Base-by-base conservation (phyloP, 37 sponge, comb jelly and placozoan genomes). In the Petrosia ficiformis region DNA sequence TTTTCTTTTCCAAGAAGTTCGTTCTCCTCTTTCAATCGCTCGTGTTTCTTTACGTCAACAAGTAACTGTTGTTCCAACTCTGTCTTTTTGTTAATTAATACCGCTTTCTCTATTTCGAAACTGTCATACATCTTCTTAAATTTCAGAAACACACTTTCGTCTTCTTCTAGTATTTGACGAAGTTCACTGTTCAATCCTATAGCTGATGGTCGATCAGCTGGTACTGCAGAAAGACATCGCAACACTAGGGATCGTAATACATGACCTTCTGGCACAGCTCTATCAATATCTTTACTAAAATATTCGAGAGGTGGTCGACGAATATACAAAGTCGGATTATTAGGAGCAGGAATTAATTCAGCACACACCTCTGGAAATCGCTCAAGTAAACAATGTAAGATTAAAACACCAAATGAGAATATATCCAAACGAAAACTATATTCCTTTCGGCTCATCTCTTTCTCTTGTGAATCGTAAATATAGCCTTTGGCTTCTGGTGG, bases 401-500 rank as follows among this genome's bases (percentile, higher is more conserved):
- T 61, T 6, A 61, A 29, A 5, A 61, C 63, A 26, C 63, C 63
- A n/a, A 61, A 61, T 29, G 63, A 61, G 63, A 61, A 61, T 24
- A 11, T 5, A n/a, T 61, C 63, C 5, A 61, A 26, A 11, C 5
- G 6, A 61, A n/a, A n/a, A 6, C 28, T n/a, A n/a, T 61, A 61
- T 48, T 48, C 54, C 54, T 19, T 19, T 48, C 14, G 54, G 8
- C 14, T 8, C 8, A 48, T 8, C 14, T 48, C 54, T 48, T 8
- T 8, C 14, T 19, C 14, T 14, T 8, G 8, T 61, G 63, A 24
- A 24, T 22, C 63, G 11, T 61, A 5, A n/a, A 8, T 26, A 26
- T n/a, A 6, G 11, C 5, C 5, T 5, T 22, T n/a, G 6, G 63
- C 63, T 22, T 61, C 63, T n/a, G 28, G 63, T 22, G 63, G 63